A percentile compares a stretch with the other conserved stretches of the same genome.
Conservation (phyloP, 2,113 vertebrate genomes). For the Aegithalos caudatus region DNA sequence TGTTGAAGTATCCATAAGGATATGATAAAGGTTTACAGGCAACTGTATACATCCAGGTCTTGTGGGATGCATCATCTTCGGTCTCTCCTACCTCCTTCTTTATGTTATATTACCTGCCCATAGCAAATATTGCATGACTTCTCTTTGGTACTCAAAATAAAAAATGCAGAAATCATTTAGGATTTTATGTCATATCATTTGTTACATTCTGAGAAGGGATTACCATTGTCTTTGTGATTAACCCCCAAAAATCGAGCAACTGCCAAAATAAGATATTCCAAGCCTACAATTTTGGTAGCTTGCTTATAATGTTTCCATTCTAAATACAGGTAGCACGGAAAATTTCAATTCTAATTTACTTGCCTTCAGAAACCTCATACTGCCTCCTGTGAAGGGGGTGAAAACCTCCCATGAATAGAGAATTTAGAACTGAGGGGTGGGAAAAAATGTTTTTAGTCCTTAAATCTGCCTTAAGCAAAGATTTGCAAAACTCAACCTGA, state of each 20-base stretch:
- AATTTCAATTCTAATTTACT: background rate
- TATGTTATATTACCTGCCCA: rapidly evolving
- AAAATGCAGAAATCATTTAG: background rate
- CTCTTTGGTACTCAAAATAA: background rate
- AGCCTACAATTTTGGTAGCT: background rate
- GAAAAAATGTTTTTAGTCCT: background rate
- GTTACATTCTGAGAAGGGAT: background rate
- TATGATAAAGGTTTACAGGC: background rate
- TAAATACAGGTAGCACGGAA: background rate
- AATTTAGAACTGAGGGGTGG: background rate
- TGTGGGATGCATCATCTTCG: rapidly evolving
- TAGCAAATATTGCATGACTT: background rate
- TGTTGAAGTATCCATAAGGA: background rate
- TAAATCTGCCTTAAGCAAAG: background rate
- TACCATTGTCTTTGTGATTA: background rate
- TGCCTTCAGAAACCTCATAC: background rate
- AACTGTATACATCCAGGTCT: background rate
- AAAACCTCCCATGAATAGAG: background rate
- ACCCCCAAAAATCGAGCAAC: background rate
- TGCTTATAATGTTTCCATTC: background rate
- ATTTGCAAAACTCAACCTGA: conserved; percentile 10
- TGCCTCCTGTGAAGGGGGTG: background rate
- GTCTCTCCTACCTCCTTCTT: background rate
- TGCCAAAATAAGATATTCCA: background rate
- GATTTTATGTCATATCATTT: background rate